Base-by-base conservation (phyloP, 2,797 vertebrate species). In the Bradypodion ventrale region DNA sequence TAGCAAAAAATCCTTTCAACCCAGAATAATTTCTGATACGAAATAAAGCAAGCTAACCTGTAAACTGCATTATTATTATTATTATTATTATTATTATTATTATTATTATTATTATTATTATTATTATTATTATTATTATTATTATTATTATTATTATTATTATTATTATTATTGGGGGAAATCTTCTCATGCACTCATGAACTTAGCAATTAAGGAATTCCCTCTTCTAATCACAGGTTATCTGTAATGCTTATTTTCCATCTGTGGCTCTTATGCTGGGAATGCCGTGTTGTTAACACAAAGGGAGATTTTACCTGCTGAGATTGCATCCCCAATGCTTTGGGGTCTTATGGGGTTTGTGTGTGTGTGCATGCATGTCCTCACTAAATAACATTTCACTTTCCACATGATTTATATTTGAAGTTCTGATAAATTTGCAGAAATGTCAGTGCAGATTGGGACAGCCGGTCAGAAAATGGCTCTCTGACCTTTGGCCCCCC, bases 401-500 rank as follows among this genome's bases (percentile, higher is more conserved):
- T 92, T 94, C 91, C 95, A 88, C 93, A 85, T 80, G 93, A 94
- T 95, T 96, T 95, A 94, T 95, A n/a, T 96, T 93, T 89, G 94
- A 90, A 95, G 95, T 96, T 94, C 91, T 95, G 96, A 96, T 95
- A 94, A 94, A 96, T 93, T 94, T 91, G 95, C 95, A 97, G 95
- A 94, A 96, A 96, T 95, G 95, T 95, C 96, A 96, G 80, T 91
- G 94, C 80, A 93, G 76, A 83, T 72, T 83, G 0, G 87, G 65
- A 73, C 87, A 93, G 95, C 97, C 97, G 97, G 97, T 98, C 96
- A 94, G 90, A 83, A 91, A 66, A 92, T 76, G 59, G 92, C 92
- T 91, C 92, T 75, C 78, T 91, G 95, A 98, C 97, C 97, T 95
- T 93, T 97, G 95, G 96, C 97, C 97, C 94, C 95, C 96, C 96